Percentiles rank a stretch among this genome's conserved stretches.
phyloP scores from a whole-genome alignment of 2,888 invertebrate genomes.

The Glaucopsyche alexis region DNA sequence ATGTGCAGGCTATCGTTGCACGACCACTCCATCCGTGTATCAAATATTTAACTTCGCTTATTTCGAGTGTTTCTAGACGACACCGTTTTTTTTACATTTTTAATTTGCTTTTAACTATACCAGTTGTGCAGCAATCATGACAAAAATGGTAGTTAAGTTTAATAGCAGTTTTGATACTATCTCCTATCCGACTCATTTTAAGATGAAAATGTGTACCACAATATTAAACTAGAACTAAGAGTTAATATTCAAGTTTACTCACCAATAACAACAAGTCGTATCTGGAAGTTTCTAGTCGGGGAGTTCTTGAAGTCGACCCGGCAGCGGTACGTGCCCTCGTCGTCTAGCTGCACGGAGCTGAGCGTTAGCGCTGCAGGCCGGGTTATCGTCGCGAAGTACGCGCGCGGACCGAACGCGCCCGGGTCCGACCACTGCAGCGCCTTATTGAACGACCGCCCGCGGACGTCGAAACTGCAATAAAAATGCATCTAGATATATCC shows the following conservation, averaged over 20 bases:
- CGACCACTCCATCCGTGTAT: too few relatives aligned
- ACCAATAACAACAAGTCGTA: constrained; percentile 95
- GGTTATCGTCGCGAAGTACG: constrained; percentile 90
- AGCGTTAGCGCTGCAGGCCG: constrained; percentile 90
- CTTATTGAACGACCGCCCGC: constrained; percentile 89
- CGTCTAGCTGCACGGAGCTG: constrained; percentile 90
- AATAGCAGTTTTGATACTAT: too few relatives aligned
- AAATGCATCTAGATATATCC: constrained; percentile 29
- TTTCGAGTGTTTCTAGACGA: too few relatives aligned
- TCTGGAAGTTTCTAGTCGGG: constrained; percentile 92
- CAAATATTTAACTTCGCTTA: too few relatives aligned
- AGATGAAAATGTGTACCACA: too few relatives aligned
- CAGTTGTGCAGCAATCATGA: too few relatives aligned
- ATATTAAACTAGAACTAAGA: too few relatives aligned
- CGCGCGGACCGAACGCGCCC: constrained; percentile 89
- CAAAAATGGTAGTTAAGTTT: too few relatives aligned
- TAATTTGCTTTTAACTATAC: too few relatives aligned
- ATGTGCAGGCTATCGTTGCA: too few relatives aligned
- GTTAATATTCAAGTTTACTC: constrained; percentile 58
- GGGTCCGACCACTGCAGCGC: constrained; percentile 92
- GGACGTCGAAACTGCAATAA: constrained; percentile 88
- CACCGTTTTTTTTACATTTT: too few relatives aligned
- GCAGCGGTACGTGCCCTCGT: constrained; percentile 92
- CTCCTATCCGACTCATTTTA: too few relatives aligned
- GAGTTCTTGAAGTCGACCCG: constrained; percentile 94